Percentiles rank a stretch among this genome's conserved stretches.
These are phyloP conservation scores for Epirrita christyi DNA, from an alignment of 2,888 invertebrate genomes.

Conservation along the genomic window DNA sequence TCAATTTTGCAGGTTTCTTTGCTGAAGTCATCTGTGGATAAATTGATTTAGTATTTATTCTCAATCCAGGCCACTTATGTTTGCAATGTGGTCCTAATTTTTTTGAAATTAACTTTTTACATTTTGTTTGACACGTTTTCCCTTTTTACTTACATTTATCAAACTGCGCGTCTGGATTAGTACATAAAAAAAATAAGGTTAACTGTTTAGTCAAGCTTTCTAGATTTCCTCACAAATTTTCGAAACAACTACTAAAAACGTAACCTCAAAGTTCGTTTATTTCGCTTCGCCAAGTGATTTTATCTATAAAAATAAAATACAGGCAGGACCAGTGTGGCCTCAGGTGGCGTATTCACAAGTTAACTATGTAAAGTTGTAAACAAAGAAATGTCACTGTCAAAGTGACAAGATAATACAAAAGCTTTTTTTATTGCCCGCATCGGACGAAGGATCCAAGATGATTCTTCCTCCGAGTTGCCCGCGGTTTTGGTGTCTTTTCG, in stretches of 20 bases:
- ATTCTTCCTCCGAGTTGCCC: too few relatives aligned
- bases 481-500: too few relatives aligned
- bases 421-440: too few relatives aligned
- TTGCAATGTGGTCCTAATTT: neutral
- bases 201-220: neutral
- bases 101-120: neutral
- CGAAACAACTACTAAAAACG: neutral
- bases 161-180: neutral
- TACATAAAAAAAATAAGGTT: neutral
- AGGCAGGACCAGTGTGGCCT: too few relatives aligned
- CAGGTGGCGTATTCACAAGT: too few relatives aligned
- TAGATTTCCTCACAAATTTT: neutral
- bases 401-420: too few relatives aligned
- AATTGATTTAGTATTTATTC: neutral
- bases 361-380: too few relatives aligned
- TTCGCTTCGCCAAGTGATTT: too few relatives aligned
- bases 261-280: neutral
- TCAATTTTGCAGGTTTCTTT: conserved; percentile 53
- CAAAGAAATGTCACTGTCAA: too few relatives aligned
- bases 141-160: neutral
- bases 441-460: too few relatives aligned
- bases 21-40: conserved; percentile 34
- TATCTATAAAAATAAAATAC: too few relatives aligned
- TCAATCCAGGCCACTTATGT: too few relatives aligned
- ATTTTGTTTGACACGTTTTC: neutral